phyloP scores from a whole-genome alignment of 2,113 vertebrate species.

The Nothobranchius furzeri region DNA sequence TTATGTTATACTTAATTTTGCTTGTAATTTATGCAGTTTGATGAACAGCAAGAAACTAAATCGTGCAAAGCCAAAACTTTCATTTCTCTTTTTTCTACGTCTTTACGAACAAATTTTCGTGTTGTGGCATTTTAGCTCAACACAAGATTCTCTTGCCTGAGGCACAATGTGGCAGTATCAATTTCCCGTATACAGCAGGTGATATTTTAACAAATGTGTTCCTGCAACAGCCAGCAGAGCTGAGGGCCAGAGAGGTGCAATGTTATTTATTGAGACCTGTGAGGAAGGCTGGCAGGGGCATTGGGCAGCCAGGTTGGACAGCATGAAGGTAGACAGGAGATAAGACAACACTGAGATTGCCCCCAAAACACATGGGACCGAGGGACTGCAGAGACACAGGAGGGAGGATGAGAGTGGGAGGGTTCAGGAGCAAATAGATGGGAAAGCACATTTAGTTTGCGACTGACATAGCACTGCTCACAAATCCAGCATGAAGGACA shows the following conservation, averaged over 20 bases:
- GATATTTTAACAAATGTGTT: constrained; percentile 88
- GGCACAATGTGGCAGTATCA: constrained; percentile 81
- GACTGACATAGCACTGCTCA: constrained; percentile 81
- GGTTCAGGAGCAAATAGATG: constrained; percentile 71
- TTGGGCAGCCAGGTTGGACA: constrained; percentile 74
- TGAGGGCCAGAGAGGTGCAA: constrained; percentile 67
- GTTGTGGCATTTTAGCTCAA: constrained; percentile 69
- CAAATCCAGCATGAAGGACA: constrained; percentile 89
- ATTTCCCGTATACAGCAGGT: constrained; percentile 82
- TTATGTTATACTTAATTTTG: background rate
- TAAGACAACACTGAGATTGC: constrained; percentile 68
- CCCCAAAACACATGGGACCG: constrained; percentile 71
- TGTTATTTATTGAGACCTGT: constrained; percentile 86
- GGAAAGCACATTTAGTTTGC: constrained; percentile 89
- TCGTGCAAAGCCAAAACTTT: background rate
- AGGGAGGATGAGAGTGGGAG: constrained; percentile 53
- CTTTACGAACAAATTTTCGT: constrained; percentile 55
- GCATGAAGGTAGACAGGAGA: constrained; percentile 51
- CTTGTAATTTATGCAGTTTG: no score
- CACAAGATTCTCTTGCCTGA: constrained; percentile 62
- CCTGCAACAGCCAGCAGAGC: constrained; percentile 73
- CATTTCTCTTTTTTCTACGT: constrained; percentile 29
- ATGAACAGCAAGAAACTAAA: background rate
- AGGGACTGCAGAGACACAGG: constrained; percentile 60
- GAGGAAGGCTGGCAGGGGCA: constrained; percentile 84